phyloP scores from a whole-genome alignment of 2,888 invertebrate species.

The Synergus gifuensis region DNA sequence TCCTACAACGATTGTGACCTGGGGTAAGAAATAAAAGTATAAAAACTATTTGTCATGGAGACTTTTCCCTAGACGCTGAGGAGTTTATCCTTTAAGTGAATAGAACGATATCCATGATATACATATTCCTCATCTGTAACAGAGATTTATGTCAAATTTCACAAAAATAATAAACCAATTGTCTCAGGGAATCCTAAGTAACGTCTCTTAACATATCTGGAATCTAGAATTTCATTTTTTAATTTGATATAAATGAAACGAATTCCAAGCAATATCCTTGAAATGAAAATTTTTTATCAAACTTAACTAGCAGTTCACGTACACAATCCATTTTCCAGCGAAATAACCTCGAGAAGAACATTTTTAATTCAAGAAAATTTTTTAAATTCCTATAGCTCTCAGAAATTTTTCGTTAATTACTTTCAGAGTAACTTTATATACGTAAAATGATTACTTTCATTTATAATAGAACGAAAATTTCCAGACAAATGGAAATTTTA shows the following conservation, averaged over 20 bases:
- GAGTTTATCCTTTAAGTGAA: background rate
- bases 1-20: background rate
- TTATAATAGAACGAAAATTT: background rate
- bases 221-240: background rate
- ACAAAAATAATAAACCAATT: background rate
- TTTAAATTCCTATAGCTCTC: background rate
- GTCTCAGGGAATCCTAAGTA: constrained; percentile 14
- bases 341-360: constrained; percentile 10
- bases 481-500: background rate
- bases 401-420: background rate
- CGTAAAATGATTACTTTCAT: background rate
- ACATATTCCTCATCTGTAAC: background rate
- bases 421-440: background rate
- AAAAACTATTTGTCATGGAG: background rate
- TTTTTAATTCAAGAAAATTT: constrained; percentile 13
- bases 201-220: background rate
- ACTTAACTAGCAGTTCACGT: background rate
- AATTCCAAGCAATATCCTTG: background rate
- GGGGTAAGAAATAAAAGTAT: background rate
- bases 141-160: constrained; percentile 28
- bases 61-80: background rate
- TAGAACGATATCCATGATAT: background rate
- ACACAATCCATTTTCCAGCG: background rate
- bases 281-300: constrained; percentile 2
- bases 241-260: background rate